Evolutionary conservation across 1,140 invertebrate genomes (phyloP), one percentile per base, ranked within the genome.

Genomic region (Solen grandis): DNA sequence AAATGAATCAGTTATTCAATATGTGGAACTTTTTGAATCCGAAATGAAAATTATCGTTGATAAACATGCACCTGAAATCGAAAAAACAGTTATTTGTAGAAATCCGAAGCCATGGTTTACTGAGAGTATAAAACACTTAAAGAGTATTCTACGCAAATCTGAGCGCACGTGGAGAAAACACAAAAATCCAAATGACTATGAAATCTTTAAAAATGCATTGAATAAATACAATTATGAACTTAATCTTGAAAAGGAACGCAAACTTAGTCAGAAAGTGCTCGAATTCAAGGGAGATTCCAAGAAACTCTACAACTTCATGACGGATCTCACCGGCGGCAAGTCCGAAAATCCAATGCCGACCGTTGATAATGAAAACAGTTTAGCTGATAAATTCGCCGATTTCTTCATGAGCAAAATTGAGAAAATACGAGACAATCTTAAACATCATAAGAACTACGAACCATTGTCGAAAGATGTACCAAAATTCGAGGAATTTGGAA

Each of bases 321-420:
- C 27, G 35, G 70, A 60, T 14, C 27, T 60, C 19, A 74, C 70
- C 16, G 70, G 70, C n/a, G 62, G 31, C 22, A 74, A 72, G 41
- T 72, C 57, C 16, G 72, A 69, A 46, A 81, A 68, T 25, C 63
- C 72, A 1, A 75, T 75, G 70, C 63, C 70, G 59, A 10, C 52
- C 50, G 36, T 25, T 14, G 52, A 75, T 29, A 36, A 54, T 31
- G 36, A 35, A 50, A 69, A 38, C 59, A 52, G 10, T 3, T 36
- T 75, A 38, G 69, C 69, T 22, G 70, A 74, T 25, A 62, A 57
- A 60, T 74, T 74, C 46, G 70, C 70, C 25, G 70, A 74, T 35
- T 35, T 60, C 31, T 74, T 74, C 36, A 74, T 74, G 54, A 19
- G 22, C 31, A 74, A 59, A 38, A 60, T 74, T 16, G 36, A 74